Conservation (phyloP, 2,797 vertebrate genomes). For the Ciconia nigra region DNA sequence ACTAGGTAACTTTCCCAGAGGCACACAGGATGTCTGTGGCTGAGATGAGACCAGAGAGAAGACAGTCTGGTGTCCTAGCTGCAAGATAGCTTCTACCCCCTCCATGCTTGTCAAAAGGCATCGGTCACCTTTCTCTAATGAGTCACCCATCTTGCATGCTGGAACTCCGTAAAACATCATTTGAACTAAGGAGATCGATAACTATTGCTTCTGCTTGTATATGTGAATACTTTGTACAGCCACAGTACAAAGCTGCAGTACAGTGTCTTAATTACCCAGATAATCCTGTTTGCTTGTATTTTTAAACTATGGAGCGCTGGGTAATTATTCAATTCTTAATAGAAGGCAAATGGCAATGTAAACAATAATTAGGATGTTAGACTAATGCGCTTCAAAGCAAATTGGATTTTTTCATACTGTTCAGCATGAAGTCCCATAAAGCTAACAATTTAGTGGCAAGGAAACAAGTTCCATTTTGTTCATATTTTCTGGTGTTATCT, state of each 20-base stretch:
- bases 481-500: slow-evolving; percentile 72
- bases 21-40: neutral
- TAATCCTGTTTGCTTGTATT: slow-evolving; percentile 88
- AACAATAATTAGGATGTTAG: slow-evolving; percentile 85
- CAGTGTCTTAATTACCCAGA: slow-evolving; percentile 84
- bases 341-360: slow-evolving; percentile 84
- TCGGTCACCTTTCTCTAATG: slow-evolving; percentile 11
- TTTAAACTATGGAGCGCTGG: slow-evolving; percentile 80
- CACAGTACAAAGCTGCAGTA: slow-evolving; percentile 65
- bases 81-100: neutral
- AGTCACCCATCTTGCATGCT: slow-evolving; percentile 4
- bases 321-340: slow-evolving; percentile 86
- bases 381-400: slow-evolving; percentile 81
- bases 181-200: slow-evolving; percentile 58
- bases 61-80: neutral
- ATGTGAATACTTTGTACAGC: slow-evolving; percentile 33
- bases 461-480: slow-evolving; percentile 70
- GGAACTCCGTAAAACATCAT: slow-evolving; percentile 21
- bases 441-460: slow-evolving; percentile 74
- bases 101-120: neutral
- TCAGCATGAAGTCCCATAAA: slow-evolving; percentile 83
- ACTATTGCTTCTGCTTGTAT: slow-evolving; percentile 17
- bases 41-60: neutral
- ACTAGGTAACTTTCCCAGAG: neutral
- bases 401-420: slow-evolving; percentile 77